phyloP scores from a whole-genome alignment of 2,113 vertebrate species.

The Progne subis region DNA sequence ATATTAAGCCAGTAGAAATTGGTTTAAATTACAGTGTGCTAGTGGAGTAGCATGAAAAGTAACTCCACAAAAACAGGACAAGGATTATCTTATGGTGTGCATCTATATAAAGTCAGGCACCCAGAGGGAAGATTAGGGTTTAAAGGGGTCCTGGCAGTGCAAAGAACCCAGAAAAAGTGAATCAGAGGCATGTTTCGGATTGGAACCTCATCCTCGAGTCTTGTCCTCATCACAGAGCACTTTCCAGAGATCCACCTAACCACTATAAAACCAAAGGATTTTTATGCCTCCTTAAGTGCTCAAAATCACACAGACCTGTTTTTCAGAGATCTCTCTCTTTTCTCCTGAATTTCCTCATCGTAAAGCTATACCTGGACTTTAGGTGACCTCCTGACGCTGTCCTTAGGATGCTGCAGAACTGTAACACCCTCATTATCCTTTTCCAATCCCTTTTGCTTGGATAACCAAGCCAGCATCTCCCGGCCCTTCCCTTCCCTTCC shows the following conservation, averaged over 20 bases:
- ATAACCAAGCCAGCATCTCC: neutral
- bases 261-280: neutral
- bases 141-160: neutral
- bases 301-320: neutral
- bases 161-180: neutral
- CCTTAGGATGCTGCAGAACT: neutral
- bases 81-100: neutral
- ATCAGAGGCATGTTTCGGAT: neutral
- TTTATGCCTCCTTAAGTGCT: neutral
- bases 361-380: neutral
- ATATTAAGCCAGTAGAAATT: neutral
- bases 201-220: neutral
- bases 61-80: neutral
- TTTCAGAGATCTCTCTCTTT: neutral
- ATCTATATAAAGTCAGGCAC: neutral
- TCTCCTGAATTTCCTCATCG: neutral
- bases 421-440: rapidly evolving
- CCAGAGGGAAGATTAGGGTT: neutral
- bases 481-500: neutral
- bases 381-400: neutral
- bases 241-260: neutral
- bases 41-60: neutral
- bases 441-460: neutral
- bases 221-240: neutral
- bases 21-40: neutral